A percentile compares a stretch with the other conserved stretches of the same genome.
These are phyloP conservation scores for Romanogobio albipinnatus DNA, from an alignment of 2,113 vertebrate species.

Conservation along the genomic window DNA sequence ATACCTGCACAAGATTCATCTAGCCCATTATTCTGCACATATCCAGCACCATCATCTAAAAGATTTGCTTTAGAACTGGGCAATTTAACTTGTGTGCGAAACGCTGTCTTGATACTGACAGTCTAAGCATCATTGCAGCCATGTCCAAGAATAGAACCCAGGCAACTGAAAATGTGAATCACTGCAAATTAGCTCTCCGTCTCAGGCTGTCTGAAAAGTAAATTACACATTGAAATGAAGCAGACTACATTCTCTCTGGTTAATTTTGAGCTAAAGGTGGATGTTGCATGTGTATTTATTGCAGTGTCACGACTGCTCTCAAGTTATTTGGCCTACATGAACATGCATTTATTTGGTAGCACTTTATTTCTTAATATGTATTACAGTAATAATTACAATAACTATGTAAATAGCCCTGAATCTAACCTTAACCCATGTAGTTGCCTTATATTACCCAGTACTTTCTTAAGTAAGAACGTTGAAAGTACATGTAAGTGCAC, in stretches of 20 bases:
- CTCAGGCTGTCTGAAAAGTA: neutral
- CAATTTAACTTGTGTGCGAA: neutral
- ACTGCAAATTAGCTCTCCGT: constrained; percentile 25
- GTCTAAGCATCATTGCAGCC: constrained; percentile 1
- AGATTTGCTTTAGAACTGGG: neutral
- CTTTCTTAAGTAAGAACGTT: no score
- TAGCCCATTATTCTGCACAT: neutral
- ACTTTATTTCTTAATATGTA: no score
- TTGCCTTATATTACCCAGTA: no score
- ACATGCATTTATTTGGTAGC: neutral
- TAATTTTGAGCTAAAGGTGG: neutral
- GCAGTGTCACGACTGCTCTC: neutral
- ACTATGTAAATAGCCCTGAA: no score
- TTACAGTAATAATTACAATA: no score
- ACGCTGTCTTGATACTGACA: neutral
- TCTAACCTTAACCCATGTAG: no score
- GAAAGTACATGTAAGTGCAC: no score
- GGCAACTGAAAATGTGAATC: constrained; percentile 11
- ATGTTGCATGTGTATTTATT: neutral
- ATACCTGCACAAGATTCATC: constrained; percentile 48
- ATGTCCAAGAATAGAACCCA: constrained; percentile 4
- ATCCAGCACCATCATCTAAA: neutral
- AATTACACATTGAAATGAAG: constrained; percentile 27
- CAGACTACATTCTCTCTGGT: neutral
- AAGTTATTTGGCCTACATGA: neutral